Evolutionary conservation across 2,888 invertebrate genomes (phyloP), one percentile per base, ranked within the genome.

Genomic region (Acheta domesticus): DNA sequence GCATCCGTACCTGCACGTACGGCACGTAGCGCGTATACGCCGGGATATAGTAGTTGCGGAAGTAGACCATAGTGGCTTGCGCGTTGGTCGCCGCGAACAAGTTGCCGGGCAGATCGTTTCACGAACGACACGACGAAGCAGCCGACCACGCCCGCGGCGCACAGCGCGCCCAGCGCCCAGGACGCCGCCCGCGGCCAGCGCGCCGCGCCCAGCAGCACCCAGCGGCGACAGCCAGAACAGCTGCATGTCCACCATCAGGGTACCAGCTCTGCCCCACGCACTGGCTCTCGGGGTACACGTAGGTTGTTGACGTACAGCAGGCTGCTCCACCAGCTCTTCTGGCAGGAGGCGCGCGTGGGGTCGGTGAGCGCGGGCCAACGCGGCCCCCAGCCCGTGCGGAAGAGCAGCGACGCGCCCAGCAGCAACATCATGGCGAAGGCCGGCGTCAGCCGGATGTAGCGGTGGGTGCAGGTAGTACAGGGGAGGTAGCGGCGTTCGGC

Each of bases 391-490:
- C 77, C 77, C 21, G 20, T 50, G 50, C 21, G 77, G 21, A 16
- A 19, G 21, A 77, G 21, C 19, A 77, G 4, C 50, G 77, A 20
- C 77, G 36, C 77, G 19, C 49, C 50, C n/a, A 77, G 49, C 3
- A 77, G 50, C 21, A 77, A 21, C 77, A 77, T 77, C 77, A 50
- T 50, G 12, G 77, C 77, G 16, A 77, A n/a, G 14, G 77, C 50
- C 2, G 77, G 77, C 50, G 77, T 77, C 77, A 49, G 50, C 8
- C 77, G 49, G 16, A 89, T 78, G 82, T 87, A 88, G 77, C 89
- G 86, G 83, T 88, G 87, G 19, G n/a, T n/a, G n/a, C n/a, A 88
- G 77, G 80, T 87, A 87, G 82, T 86, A 87, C 81, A 86, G 82
- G 86, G 82, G 81, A 87, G 83, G 81, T 88, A 85, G 14, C 81